These are phyloP conservation scores for Beaufortia kweichowensis DNA, from an alignment of 2,113 vertebrate genomes.

Conservation along the genomic window DNA sequence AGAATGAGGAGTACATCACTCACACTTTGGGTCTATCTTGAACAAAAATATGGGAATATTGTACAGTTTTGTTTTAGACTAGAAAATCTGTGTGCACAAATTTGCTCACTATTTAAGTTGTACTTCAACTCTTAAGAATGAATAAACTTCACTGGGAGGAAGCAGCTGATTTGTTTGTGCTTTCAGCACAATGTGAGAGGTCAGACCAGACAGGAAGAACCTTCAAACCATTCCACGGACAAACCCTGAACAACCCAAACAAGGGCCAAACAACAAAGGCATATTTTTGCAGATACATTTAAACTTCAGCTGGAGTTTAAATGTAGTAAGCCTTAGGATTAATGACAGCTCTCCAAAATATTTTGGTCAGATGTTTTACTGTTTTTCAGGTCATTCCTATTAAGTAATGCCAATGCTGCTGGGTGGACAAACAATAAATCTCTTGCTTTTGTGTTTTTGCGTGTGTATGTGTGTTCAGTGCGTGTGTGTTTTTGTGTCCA, in stretches of 20 bases:
- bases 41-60: not conserved
- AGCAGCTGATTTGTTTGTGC: slow-evolving; percentile 68
- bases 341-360: not conserved
- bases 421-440: too few species aligned
- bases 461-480: too few species aligned
- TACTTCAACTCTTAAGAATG: slow-evolving; percentile 28
- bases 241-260: slow-evolving; percentile 71
- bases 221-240: slow-evolving; percentile 67
- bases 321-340: not conserved
- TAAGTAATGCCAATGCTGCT: not conserved
- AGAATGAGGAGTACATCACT: slow-evolving; percentile 22
- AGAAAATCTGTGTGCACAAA: not conserved
- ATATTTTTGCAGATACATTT: not conserved
- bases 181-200: slow-evolving; percentile 54
- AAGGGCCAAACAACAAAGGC: slow-evolving; percentile 30
- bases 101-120: slow-evolving; percentile 7
- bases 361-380: not conserved
- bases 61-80: not conserved
- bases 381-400: not conserved
- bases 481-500: too few species aligned
- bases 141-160: slow-evolving; percentile 49
- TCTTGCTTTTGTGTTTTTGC: too few species aligned
- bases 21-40: not conserved
- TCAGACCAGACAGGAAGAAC: slow-evolving; percentile 75
- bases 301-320: not conserved